These are phyloP conservation scores for Astropecten irregularis DNA, from an alignment of 53 echinoderm and acorn worm genomes.

Conservation along the genomic window DNA sequence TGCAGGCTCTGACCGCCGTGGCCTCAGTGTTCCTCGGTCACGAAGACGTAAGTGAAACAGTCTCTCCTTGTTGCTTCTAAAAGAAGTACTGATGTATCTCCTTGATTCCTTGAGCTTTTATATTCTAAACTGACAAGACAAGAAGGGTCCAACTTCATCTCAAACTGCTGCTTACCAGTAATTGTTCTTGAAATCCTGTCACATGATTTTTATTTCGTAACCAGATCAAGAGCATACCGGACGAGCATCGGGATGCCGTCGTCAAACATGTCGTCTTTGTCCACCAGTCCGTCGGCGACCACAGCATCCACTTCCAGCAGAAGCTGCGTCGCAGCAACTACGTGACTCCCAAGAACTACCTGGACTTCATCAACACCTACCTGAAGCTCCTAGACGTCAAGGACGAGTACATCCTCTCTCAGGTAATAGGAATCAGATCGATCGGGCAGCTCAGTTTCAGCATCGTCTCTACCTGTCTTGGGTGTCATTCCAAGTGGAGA, in stretches of 20 bases:
- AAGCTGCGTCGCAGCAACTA: slow-evolving; percentile 95
- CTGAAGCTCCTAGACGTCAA: slow-evolving; percentile 92
- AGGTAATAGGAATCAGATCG: slow-evolving; percentile 81
- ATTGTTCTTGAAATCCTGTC: too few species aligned
- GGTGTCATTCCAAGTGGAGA: too few species aligned
- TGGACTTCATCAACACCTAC: slow-evolving; percentile 97
- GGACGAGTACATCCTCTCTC: slow-evolving; percentile 91
- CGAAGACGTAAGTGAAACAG: slow-evolving; percentile 81
- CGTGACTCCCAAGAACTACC: slow-evolving; percentile 96
- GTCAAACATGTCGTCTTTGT: slow-evolving; percentile 96
- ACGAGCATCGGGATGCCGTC: slow-evolving; percentile 70
- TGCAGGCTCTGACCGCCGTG: slow-evolving; percentile 94
- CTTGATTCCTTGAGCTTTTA: not conserved
- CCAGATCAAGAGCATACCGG: slow-evolving; percentile 96
- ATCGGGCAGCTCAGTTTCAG: too few species aligned
- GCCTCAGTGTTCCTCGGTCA: slow-evolving; percentile 86
- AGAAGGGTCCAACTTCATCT: too few species aligned
- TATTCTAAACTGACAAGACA: too few species aligned
- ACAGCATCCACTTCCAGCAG: slow-evolving; percentile 89
- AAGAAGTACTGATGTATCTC: not conserved
- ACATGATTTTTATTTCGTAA: too few species aligned
- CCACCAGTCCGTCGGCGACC: slow-evolving; percentile 90
- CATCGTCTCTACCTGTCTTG: too few species aligned
- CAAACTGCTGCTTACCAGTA: too few species aligned
- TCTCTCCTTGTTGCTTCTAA: too few species aligned